Evolutionary conservation across 1,140 invertebrate species (phyloP), one percentile per base, ranked within the genome.

Genomic region (Papilio machaon): DNA sequence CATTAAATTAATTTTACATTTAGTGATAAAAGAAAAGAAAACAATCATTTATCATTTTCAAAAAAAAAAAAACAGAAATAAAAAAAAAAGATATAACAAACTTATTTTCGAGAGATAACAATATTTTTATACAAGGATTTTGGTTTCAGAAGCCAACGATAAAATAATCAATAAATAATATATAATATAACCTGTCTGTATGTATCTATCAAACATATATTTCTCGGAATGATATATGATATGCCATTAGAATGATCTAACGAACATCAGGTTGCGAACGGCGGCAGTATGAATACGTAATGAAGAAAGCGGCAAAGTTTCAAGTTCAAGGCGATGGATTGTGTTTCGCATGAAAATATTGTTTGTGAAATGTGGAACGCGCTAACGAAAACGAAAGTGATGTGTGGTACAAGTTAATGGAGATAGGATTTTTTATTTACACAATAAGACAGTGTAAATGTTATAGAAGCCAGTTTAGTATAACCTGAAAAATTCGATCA

Each of bases 281-380:
- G 23, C 23, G 23, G 13, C 74, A n/a, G 7, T 30, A 15, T 76
- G 74, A 60, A 79, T 79, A 64, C 60, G 60, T 79, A 67, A 79
- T 79, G 17, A 78, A 60, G 77, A 79, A 79, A 83, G 70, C 46
- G 73, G 15, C 10, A 84, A 64, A 58, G 74, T 73, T 35, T 73
- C 90, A 91, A 91, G 89, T 88, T 90, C 90, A 91, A 91, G 89
- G 90, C 88, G 74, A 82, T 84, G 85, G 76, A 85, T 30, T 47
- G 77, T 80, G 84, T 83, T 76, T 80, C 79, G 85, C 87, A 91
- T 88, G 82, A 85, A 88, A 87, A 86, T 84, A 82, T 60, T 78
- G 58, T 38, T 80, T 73, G 79, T 74, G 49, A 73, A 85, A 87
- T 86, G 84, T 87, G 75, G 86, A 82, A 84, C 84, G 80, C 84